Evolutionary conservation across 2,113 vertebrate species (phyloP), one percentile per base, ranked within the genome.

Genomic region (Xiphorhynchus elegans): DNA sequence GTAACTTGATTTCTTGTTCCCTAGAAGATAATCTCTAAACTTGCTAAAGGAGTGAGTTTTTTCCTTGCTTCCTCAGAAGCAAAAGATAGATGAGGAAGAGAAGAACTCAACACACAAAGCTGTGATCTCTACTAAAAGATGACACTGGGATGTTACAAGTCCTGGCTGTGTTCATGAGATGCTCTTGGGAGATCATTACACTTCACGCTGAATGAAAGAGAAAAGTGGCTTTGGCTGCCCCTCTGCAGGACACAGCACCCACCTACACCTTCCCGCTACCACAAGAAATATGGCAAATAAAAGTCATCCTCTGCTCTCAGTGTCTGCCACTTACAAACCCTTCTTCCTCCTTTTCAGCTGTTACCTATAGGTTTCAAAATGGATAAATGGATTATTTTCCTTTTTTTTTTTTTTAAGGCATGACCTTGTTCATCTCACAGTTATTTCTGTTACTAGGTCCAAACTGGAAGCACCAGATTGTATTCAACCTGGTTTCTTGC

Each of bases 71-170:
- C 76, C 40, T 75, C 11, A 0, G 33, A 69, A 76, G 25, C 5
- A 31, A 56, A 69, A 35, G 29, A 70, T 24, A 25, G 53, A 66
- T 31, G 16, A 29, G 37, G 25, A 95, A 89, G 42, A 4, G 12
- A 87, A 66, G 24, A 33, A 29, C 21, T 80, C 19, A 49, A 69
- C 14, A 63, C 25, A 46, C 4, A 10, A 73, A 67, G 35, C 29
- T 80, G 35, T 37, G 7, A 21, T 67, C 21, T 73, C 25, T 56
- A 4, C 16, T 76, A 47, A 68, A 42, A 64, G 13, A 46, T 5
- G 59, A 25, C 1, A 1, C 0, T 6, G 8, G 17, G 18, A 5
- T 26, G 9, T 69, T 69, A 28, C 17, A 39, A 70, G 35, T 24
- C 37, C 62, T 60, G 62, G 24, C 33, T 66, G 8, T 26, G 26